Evolutionary conservation across 1,140 invertebrate species (phyloP).

Genomic region (Nautilus pompilius): DNA sequence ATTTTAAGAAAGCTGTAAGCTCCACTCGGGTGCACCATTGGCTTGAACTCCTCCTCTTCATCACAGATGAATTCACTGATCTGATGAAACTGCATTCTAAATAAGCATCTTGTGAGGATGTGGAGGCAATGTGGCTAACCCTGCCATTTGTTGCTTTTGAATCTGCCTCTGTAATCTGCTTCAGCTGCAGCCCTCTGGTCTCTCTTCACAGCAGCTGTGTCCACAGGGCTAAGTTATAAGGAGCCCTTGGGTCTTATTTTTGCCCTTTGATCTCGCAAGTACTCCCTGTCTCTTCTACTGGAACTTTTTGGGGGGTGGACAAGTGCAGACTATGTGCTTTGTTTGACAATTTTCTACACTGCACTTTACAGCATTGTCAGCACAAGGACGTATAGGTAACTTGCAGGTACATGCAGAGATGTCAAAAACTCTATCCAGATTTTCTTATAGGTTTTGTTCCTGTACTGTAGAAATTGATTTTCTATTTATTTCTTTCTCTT

Average conservation of each 20-base stretch:
- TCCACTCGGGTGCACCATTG: background rate
- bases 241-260: background rate
- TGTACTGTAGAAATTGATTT: background rate
- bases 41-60: background rate
- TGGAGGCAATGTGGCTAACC: background rate
- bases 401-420: background rate
- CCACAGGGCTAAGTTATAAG: background rate
- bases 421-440: background rate
- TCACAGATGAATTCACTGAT: background rate
- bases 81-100: background rate
- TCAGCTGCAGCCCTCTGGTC: background rate
- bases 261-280: background rate
- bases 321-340: background rate
- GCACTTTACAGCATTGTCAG: background rate
- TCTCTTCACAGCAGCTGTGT: background rate
- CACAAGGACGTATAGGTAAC: no score
- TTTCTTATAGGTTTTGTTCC: background rate
- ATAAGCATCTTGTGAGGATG: background rate
- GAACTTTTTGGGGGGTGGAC: background rate
- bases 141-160: background rate
- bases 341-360: background rate
- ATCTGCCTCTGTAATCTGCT: background rate
- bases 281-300: background rate
- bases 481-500: background rate
- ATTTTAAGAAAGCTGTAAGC: background rate